Evolutionary conservation across 2,888 invertebrate genomes (phyloP).

Genomic region (Meghimatium bilineatum): DNA sequence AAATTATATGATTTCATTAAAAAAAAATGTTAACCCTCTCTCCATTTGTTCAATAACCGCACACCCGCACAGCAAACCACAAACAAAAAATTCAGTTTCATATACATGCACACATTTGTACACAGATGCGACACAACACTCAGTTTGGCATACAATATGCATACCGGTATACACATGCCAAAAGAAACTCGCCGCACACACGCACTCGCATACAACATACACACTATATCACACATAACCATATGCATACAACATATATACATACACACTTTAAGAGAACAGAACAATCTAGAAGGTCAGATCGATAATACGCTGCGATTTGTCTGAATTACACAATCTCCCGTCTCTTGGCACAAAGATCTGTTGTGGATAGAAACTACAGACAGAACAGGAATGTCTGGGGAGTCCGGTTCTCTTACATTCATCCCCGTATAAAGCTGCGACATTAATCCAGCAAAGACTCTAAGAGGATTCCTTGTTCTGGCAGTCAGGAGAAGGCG

Average conservation of each 20-base stretch:
- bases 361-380: neutral
- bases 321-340: conserved; percentile 9
- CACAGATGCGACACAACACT: neutral
- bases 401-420: conserved; percentile 11
- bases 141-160: neutral
- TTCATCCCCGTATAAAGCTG: neutral
- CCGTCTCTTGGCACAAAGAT: neutral
- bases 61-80: too few relatives aligned
- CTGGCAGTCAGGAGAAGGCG: neutral
- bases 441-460: conserved; percentile 4
- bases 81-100: too few relatives aligned
- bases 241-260: neutral
- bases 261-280: neutral
- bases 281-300: neutral
- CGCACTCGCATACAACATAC: neutral
- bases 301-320: conserved; percentile 9
- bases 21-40: too few relatives aligned
- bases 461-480: neutral
- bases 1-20: too few relatives aligned
- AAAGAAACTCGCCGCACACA: too few relatives aligned
- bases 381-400: conserved; percentile 6
- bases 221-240: neutral
- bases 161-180: too few relatives aligned
- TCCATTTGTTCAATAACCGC: too few relatives aligned
- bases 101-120: neutral